These are phyloP conservation scores for Cryptotermes secundus DNA, from an alignment of 1,140 invertebrate genomes.

Conservation along the genomic window DNA sequence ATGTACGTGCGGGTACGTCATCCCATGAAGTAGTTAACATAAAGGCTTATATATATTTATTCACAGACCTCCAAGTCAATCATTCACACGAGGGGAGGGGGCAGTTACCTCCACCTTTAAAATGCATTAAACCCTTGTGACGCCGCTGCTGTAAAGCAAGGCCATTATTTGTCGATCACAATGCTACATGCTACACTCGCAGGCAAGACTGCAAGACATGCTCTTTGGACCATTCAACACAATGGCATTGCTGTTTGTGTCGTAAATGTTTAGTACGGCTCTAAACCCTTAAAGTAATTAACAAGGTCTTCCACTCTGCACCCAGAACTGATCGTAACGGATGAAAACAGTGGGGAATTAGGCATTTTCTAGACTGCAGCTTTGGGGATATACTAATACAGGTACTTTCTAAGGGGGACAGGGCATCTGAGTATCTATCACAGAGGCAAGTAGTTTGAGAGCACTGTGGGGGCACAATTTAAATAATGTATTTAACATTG, in stretches of 20 bases:
- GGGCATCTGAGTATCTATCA: neutral
- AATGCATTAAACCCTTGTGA: neutral
- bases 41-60: no score
- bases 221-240: neutral
- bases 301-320: neutral
- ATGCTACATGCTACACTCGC: neutral
- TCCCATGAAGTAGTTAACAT: no score
- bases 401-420: no score
- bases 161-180: neutral
- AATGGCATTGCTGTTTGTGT: neutral
- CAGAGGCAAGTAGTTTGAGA: neutral
- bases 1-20: no score
- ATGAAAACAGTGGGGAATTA: neutral
- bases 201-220: neutral
- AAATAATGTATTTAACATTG: neutral
- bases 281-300: constrained; percentile 15
- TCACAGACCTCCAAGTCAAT: no score
- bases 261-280: constrained; percentile 9
- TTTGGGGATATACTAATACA: neutral
- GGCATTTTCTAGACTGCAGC: neutral
- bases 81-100: no score
- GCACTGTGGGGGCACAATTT: neutral
- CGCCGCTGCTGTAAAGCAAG: neutral
- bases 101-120: no score
- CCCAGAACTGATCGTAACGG: neutral